These are phyloP conservation scores for Stictonetta naevosa DNA, from an alignment of 2,113 vertebrate genomes.

Conservation along the genomic window DNA sequence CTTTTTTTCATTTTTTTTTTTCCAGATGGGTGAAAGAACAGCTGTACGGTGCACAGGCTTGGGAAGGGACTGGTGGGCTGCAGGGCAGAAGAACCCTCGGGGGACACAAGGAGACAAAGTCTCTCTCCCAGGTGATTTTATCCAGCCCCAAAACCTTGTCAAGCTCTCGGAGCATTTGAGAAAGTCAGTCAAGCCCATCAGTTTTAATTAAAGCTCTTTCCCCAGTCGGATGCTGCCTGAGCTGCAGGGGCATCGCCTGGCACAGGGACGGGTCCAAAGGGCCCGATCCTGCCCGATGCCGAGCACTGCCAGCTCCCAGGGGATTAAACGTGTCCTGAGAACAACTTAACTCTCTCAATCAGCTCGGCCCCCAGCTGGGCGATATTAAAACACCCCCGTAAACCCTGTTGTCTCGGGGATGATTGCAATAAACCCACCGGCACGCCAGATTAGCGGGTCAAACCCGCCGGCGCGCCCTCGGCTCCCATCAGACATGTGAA, in stretches of 20 bases:
- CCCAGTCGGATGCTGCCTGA: rapidly evolving
- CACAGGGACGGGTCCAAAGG: neutral
- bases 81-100: neutral
- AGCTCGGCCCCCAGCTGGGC: conserved; percentile 1
- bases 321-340: conserved; percentile 52
- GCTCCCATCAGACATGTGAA: neutral
- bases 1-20: neutral
- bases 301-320: neutral
- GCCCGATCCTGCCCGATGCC: neutral
- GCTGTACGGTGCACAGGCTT: rapidly evolving
- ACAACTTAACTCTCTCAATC: neutral
- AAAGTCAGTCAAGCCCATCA: neutral
- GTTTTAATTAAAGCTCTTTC: neutral
- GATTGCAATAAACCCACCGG: neutral
- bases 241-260: neutral
- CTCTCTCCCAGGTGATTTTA: neutral
- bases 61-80: neutral
- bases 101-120: neutral
- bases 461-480: neutral
- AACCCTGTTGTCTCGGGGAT: neutral
- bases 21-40: neutral
- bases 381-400: neutral
- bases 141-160: neutral
- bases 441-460: neutral
- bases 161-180: rapidly evolving